phyloP scores from a whole-genome alignment of 2,888 invertebrate species.

The Sinohyriopsis cumingii region DNA sequence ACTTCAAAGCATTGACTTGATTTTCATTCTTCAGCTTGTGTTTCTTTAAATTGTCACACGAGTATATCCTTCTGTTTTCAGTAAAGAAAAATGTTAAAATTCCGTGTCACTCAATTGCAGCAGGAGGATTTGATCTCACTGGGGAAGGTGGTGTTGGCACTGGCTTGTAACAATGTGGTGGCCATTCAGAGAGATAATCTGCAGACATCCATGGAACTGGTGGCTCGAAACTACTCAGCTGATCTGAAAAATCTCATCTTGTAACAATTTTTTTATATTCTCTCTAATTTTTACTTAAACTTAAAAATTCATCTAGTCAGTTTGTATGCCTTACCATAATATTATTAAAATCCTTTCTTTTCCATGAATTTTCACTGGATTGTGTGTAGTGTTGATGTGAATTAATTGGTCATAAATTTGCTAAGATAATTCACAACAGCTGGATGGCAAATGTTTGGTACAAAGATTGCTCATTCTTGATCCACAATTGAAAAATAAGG shows the following conservation, averaged over 20 bases:
- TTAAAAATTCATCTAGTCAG: too few species aligned
- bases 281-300: neutral
- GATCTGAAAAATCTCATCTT: constrained; percentile 95
- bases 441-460: too few species aligned
- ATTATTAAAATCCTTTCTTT: too few species aligned
- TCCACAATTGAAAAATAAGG: too few species aligned
- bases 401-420: too few species aligned
- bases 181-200: constrained; percentile 91
- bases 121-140: constrained; percentile 94
- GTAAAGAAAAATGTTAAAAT: neutral
- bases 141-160: constrained; percentile 90
- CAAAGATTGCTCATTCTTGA: too few species aligned
- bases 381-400: too few species aligned
- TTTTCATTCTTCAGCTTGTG: neutral
- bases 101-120: constrained; percentile 71
- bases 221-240: constrained; percentile 90
- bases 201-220: constrained; percentile 89
- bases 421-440: too few species aligned
- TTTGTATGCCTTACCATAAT: too few species aligned
- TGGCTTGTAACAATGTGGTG: constrained; percentile 93
- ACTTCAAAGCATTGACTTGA: neutral
- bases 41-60: neutral
- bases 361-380: too few species aligned
- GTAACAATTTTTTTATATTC: constrained; percentile 74
- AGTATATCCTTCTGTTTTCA: neutral